Percentiles rank a stretch among this genome's conserved stretches.
phyloP scores from a whole-genome alignment of 1,140 invertebrate species.

The Papilio xuthus region DNA sequence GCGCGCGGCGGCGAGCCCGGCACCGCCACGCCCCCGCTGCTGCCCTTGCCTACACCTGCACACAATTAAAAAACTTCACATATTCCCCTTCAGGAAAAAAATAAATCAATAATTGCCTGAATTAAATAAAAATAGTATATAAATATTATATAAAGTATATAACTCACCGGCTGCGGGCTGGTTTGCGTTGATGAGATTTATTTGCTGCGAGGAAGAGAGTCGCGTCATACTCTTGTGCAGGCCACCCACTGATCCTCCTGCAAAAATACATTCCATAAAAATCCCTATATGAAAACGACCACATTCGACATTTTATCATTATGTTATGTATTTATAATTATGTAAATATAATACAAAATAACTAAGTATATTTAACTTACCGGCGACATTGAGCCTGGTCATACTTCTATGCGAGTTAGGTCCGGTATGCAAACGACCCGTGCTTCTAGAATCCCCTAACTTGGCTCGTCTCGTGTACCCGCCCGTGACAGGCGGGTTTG shows the following conservation, averaged over 20 bases:
- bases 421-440: slow-evolving; percentile 85
- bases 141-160: slow-evolving; percentile 29
- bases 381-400: slow-evolving; percentile 87
- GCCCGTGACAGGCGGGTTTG: slow-evolving; percentile 37
- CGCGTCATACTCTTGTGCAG: slow-evolving; percentile 92
- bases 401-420: slow-evolving; percentile 87
- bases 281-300: too few species aligned
- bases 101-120: too few species aligned
- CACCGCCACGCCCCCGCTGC: slow-evolving; percentile 46
- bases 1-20: slow-evolving; percentile 43
- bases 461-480: slow-evolving; percentile 85
- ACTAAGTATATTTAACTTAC: slow-evolving; percentile 49
- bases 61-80: neutral
- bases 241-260: slow-evolving; percentile 87
- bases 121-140: too few species aligned
- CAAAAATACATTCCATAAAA: slow-evolving; percentile 38
- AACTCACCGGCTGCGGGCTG: slow-evolving; percentile 45
- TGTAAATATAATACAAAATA: too few species aligned
- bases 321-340: too few species aligned
- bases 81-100: neutral
- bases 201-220: slow-evolving; percentile 87
- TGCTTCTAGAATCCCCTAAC: slow-evolving; percentile 86
- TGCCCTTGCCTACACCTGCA: neutral
- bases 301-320: neutral
- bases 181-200: slow-evolving; percentile 69